phyloP scores from a whole-genome alignment of 2,888 invertebrate species.

The Eupsilia transversa region DNA sequence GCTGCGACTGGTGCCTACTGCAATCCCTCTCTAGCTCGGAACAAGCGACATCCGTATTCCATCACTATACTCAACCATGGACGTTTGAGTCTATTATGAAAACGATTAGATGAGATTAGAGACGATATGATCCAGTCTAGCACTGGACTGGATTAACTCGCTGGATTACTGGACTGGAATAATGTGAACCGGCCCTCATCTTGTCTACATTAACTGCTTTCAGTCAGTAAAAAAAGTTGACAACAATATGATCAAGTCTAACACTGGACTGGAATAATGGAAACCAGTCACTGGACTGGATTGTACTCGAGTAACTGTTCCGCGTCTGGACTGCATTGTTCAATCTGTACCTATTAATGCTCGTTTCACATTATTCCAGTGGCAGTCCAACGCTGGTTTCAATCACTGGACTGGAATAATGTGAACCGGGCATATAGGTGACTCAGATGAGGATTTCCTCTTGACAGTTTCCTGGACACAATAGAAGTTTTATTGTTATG shows the following conservation, averaged over 20 bases:
- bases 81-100: neutral
- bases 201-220: too few species aligned
- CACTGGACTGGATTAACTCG: too few species aligned
- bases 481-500: too few species aligned
- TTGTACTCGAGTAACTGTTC: too few species aligned
- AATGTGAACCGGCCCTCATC: too few species aligned
- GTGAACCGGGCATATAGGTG: neutral
- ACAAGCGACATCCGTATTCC: constrained; percentile 30
- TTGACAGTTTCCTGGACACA: too few species aligned
- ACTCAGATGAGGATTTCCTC: neutral
- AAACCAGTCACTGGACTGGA: neutral
- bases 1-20: neutral
- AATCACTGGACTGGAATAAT: neutral
- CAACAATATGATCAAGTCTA: neutral
- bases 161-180: too few species aligned
- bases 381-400: neutral
- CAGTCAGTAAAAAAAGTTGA: too few species aligned
- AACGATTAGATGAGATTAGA: neutral
- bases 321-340: too few species aligned
- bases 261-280: neutral
- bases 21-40: constrained; percentile 18
- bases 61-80: neutral
- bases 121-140: neutral
- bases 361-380: too few species aligned
- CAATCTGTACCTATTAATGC: too few species aligned